Evolutionary conservation across 37 sponge, comb jelly and placozoan species (phyloP).

Genomic region (Cliona cf. orientalis): DNA sequence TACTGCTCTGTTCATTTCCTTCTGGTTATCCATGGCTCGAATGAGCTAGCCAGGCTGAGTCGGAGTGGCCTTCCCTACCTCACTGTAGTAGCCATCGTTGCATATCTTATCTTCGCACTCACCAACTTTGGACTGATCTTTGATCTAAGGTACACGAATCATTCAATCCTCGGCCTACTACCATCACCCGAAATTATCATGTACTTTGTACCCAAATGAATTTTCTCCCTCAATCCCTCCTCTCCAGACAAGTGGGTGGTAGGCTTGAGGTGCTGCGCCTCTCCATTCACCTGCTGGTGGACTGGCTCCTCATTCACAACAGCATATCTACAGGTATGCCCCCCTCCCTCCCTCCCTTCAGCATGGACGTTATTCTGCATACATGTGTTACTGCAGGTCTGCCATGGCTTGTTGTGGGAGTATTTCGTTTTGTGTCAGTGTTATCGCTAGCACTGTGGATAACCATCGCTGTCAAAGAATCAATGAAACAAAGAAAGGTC

Average conservation of each 20-base stretch:
- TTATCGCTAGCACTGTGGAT: slow-evolving; percentile 25
- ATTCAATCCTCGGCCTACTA: too few species aligned
- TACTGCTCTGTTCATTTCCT: slow-evolving; percentile 76
- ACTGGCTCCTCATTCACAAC: neutral
- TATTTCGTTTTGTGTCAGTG: neutral
- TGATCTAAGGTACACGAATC: slow-evolving; percentile 60
- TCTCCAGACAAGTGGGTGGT: neutral
- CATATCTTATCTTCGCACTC: slow-evolving; percentile 55
- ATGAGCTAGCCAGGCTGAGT: slow-evolving; percentile 21
- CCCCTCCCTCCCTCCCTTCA: too few species aligned
- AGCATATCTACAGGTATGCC: neutral
- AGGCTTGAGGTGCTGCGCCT: slow-evolving; percentile 3
- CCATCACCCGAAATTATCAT: neutral
- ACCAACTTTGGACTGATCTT: slow-evolving; percentile 83
- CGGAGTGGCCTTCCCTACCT: slow-evolving; percentile 36
- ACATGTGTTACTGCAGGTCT: slow-evolving; percentile 6
- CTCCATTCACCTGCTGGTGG: neutral
- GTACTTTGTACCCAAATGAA: neutral
- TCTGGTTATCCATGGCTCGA: slow-evolving; percentile 35
- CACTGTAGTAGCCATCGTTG: slow-evolving; percentile 3
- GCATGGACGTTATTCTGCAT: neutral
- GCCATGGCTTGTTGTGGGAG: neutral
- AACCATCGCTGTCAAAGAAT: slow-evolving; percentile 2
- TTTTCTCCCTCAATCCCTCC: neutral
- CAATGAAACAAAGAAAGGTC: neutral